These are phyloP conservation scores for Aptenodytes forsteri DNA, from an alignment of 2,113 vertebrate genomes.

Conservation along the genomic window DNA sequence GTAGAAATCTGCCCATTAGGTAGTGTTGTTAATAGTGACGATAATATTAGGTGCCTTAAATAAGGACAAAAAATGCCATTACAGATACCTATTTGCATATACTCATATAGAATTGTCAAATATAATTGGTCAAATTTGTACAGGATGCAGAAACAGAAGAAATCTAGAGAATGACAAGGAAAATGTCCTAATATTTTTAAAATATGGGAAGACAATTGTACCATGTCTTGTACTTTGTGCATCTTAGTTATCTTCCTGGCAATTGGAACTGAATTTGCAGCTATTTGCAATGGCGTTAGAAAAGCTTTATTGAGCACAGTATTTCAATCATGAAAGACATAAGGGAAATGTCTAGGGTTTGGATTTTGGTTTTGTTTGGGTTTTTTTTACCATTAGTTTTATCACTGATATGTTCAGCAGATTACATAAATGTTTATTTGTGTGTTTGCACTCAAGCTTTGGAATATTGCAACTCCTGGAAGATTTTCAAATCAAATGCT, in stretches of 20 bases:
- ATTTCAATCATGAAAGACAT: neutral
- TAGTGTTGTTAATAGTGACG: neutral
- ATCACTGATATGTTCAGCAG: neutral
- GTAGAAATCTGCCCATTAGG: neutral
- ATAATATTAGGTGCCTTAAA: neutral
- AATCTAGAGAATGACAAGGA: neutral
- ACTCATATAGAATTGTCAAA: neutral
- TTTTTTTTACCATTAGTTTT: neutral
- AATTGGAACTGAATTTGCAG: neutral
- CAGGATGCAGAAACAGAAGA: neutral
- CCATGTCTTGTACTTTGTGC: neutral
- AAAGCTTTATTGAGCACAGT: neutral
- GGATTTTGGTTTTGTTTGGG: neutral
- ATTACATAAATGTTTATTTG: neutral
- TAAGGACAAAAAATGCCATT: neutral
- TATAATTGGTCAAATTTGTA: neutral
- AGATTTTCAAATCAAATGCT: neutral
- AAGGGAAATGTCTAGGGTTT: neutral
- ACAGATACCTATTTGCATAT: neutral
- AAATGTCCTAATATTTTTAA: neutral
- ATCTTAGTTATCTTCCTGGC: neutral
- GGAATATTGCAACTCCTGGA: neutral
- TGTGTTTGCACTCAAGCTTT: neutral
- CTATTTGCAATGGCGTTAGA: neutral
- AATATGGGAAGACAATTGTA: neutral